Evolutionary conservation across 2,113 vertebrate species (phyloP), one percentile per base, ranked within the genome.

Genomic region (Spea multiplicata): DNA sequence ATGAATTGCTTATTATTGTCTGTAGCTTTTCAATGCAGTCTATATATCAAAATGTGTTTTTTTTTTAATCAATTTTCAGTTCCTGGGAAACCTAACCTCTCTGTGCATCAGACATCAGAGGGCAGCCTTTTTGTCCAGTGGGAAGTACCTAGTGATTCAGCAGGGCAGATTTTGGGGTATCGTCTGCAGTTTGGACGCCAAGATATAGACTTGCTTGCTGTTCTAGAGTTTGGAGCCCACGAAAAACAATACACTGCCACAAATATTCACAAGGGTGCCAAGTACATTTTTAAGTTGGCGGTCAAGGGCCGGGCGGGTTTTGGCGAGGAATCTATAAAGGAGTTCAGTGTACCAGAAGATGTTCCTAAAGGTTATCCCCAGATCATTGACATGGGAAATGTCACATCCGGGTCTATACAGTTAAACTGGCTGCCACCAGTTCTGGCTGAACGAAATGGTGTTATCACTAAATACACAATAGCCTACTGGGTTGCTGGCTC

Each of bases 381-480:
- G 73, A 95, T 98, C 84, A 91, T 93, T 0, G 93, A 94, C 85
- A 89, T 90, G 0, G 93, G 93, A 83, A 96, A 96, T 48, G 84
- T 95, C 77, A 95, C 95, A 0, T 92, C 96, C 80, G 90, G 93
- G 87, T 95, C 96, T 0, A 90, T 98, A 81, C 94, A 95, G 86
- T 91, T 99, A 59, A 93, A 94, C 85, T 99, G 97, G 97, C 88
- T 94, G 83, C 96, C 97, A 0, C 97, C 97, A 0, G 94, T 95
- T 84, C 87, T 97, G 76, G 95, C 96, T 0, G 96, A 98, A 87
- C 91, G 95, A 81, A 98, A 98, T 0, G 96, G 96, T 1, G 89
- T 91, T 81, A 97, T 99, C 82, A 84, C 95, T 46, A 94, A 95
- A 82, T 99, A 99, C 92, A 99, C 96, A 3, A 93, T 99, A 89